Percentiles rank a stretch among this genome's conserved stretches.
These are phyloP conservation scores for Pseudocheirus occidentalis DNA, from an alignment of 2,797 vertebrate genomes.

Conservation along the genomic window DNA sequence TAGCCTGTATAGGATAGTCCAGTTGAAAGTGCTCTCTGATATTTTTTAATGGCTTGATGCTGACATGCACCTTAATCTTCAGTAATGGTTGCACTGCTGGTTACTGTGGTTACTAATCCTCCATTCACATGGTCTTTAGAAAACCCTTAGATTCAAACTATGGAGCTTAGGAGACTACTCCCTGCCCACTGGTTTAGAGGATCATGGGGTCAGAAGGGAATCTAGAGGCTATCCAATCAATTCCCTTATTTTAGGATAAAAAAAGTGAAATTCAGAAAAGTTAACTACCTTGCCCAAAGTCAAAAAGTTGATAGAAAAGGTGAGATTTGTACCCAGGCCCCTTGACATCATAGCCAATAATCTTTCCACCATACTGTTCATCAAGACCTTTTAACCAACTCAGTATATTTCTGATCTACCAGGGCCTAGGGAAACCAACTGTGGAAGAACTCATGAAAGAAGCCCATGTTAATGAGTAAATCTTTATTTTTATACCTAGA, in stretches of 20 bases:
- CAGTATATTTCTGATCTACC: not conserved
- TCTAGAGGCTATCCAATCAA: not conserved
- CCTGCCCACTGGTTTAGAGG: not conserved
- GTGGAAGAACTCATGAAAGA: conserved; percentile 47
- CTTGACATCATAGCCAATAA: not conserved
- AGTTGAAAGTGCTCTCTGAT: not conserved
- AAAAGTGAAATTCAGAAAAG: not conserved
- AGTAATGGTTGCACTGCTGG: not conserved
- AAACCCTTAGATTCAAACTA: not conserved
- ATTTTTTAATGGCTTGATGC: not conserved
- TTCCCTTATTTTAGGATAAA: not conserved
- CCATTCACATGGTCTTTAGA: not conserved
- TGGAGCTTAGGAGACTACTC: not conserved
- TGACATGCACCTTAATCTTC: not conserved
- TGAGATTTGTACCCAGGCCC: not conserved
- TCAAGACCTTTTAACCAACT: not conserved
- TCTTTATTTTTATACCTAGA: conserved; percentile 76
- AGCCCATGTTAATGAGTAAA: conserved; percentile 37
- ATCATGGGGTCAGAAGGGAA: not conserved
- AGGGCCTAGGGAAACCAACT: conserved; percentile 55
- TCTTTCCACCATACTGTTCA: not conserved
- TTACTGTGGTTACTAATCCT: not conserved
- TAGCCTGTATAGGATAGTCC: not conserved
- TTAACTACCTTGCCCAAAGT: not conserved
- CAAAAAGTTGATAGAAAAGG: not conserved